Evolutionary conservation across 1,140 invertebrate genomes (phyloP), one percentile per base, ranked within the genome.

Genomic region (Micrasema minimum): DNA sequence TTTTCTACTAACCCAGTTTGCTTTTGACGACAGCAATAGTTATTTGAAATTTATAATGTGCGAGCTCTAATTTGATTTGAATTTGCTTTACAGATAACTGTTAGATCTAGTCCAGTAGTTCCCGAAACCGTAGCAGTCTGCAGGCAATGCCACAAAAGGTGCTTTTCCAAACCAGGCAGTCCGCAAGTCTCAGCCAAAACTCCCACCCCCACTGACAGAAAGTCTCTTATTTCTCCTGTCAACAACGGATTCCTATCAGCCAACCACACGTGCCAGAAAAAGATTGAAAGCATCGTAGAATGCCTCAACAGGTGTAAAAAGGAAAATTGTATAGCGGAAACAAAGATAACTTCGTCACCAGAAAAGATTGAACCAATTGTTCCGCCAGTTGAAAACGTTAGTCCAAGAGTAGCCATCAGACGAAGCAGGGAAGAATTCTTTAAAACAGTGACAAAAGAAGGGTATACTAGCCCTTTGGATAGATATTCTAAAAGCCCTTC

Each of bases 131-230:
- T 89, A 75, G 85, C 88, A 38, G 88, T 91, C 9, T 91, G 90
- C 80, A 86, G 88, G 71, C 88, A 91, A 77, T 91, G 90, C 78
- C 90, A 91, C 76, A 90, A 90, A 81, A 90, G 90, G 75, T 91
- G 90, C 80, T 82, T 89, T 77, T 82, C 86, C 38, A 86, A 83
- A 75, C 83, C 83, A 64, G 84, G 83, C 51, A 85, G 83, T 77
- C 83, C 83, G 10, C 61, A 71, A 45, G 62, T 75, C 9, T 67
- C 72, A 5, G 22, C 59, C 2, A 75, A 75, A 66, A 61, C 68
- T 12, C 57, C 64, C 10, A 66, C 51, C 10, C 61, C 50, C 22
- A 26, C 37, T n/a, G 73, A 75, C 12, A 71, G 69, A 51, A 20
- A 51, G 10, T 71, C 22, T 55, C 14, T 18, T 12, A 48, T 65